These are phyloP conservation scores for Megaleporinus macrocephalus DNA, from an alignment of 2,113 vertebrate species.

Conservation along the genomic window DNA sequence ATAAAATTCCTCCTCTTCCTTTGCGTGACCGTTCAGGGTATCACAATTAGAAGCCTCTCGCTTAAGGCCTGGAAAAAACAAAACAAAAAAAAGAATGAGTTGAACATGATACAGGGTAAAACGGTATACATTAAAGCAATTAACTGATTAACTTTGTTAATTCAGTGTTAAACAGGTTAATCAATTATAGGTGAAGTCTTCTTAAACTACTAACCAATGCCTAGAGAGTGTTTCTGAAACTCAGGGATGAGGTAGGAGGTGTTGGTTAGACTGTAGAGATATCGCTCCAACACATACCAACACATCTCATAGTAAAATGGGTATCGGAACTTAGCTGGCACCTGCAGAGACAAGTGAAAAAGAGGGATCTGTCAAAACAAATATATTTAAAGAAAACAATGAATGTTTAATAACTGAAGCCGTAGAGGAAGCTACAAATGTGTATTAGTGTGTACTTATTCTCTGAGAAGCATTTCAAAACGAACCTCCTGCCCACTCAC, in stretches of 20 bases:
- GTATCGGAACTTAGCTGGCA: constrained; percentile 96
- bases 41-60: constrained; percentile 57
- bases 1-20: constrained; percentile 31
- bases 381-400: neutral
- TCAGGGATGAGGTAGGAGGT: constrained; percentile 93
- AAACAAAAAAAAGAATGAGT: neutral
- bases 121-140: no score
- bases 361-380: neutral
- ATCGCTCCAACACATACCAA: constrained; percentile 97
- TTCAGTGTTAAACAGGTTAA: neutral
- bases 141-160: neutral
- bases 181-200: neutral
- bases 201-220: constrained; percentile 84
- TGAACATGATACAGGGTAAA: neutral
- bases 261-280: constrained; percentile 94
- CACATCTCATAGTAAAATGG: constrained; percentile 99
- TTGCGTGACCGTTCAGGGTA: constrained; percentile 50
- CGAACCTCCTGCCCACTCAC: constrained; percentile 72
- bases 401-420: neutral
- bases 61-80: constrained; percentile 67
- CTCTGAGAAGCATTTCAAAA: no score
- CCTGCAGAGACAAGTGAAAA: constrained; percentile 73
- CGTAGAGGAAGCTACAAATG: neutral
- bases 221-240: constrained; percentile 95
- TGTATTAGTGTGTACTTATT: no score